Base-by-base conservation (phyloP, 2,888 invertebrate genomes). In the Ceriagrion tenellum region DNA sequence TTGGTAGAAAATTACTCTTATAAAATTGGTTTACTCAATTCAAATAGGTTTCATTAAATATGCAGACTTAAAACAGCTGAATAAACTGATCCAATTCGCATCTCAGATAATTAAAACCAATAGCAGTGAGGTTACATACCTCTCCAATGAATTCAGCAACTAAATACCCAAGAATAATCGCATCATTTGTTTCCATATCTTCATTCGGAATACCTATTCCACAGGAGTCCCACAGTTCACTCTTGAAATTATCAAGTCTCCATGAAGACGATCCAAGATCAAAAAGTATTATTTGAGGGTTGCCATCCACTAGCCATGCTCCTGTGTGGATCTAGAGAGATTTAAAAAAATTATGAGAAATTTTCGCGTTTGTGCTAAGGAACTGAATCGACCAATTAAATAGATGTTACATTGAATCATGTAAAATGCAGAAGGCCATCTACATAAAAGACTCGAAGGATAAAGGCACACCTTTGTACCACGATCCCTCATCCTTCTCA, bases 251-350 rank as follows among this genome's bases (percentile, higher is more conserved):
- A 97, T 99, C 99, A 96, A 99, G 97, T 97, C 99, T 99, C 99
- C 99, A 99, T 0, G 99, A 99, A 0, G 98, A 99, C 0, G 99
- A 99, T 35, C 99, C 99, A 96, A 99, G 99, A 97, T 99, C 99
- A 97, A 99, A 99, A 8, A 99, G 97, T 95, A 99, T 98, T 88
- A 99, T 98, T 97, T 99, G 99, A 0, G 99, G 99, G 97, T 99
- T 99, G n/a, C 99, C 99, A 96, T 99, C 99, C 3, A 99, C 99
- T 95, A 99, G 97, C 99, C 99, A 99, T 4, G 99, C 98, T n/a
- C 99, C 99, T 63, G 99, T 99, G 96, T 99, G 98, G 20, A 99
- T 97, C 98, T 99, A 35, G 40, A 55, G 13, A 30, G 30, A 89
- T 47, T 47, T 2, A 2, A 47, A 47, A 89, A 74, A 30, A 47